phyloP scores from a whole-genome alignment of 2,797 vertebrate species.

The Ataeniobius toweri region DNA sequence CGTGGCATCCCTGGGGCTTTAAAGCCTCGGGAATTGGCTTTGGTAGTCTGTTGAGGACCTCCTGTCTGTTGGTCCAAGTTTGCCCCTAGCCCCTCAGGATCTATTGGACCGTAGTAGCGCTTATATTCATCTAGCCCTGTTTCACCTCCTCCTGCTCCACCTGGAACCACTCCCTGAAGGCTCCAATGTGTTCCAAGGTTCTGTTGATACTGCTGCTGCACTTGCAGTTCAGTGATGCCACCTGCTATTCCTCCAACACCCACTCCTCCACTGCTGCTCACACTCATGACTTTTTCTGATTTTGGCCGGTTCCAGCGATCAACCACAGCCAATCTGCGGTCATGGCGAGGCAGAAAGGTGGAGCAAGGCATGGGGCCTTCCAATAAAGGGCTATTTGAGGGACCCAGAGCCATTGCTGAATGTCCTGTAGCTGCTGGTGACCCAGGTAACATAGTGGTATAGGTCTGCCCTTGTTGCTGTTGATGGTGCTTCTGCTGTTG shows the following conservation, averaged over 20 bases:
- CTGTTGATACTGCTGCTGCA: constrained; percentile 75
- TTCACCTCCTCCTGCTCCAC: constrained; percentile 57
- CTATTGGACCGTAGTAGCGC: constrained; percentile 92
- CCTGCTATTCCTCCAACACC: constrained; percentile 75
- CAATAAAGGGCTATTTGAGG: constrained; percentile 84
- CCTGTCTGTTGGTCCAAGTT: constrained; percentile 73
- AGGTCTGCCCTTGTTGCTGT: constrained; percentile 82
- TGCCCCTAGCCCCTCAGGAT: constrained; percentile 86
- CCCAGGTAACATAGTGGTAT: constrained; percentile 79
- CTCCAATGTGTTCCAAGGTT: constrained; percentile 78
- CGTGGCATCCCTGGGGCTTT: constrained; percentile 76
- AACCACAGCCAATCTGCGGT: constrained; percentile 84
- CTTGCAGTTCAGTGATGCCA: constrained; percentile 73
- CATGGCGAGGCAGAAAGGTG: constrained; percentile 86
- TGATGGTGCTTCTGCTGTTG: constrained; percentile 77
- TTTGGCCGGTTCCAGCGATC: constrained; percentile 87
- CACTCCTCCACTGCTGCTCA: constrained; percentile 61
- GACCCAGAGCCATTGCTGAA: constrained; percentile 82
- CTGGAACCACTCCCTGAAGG: constrained; percentile 52
- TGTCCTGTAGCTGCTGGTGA: constrained; percentile 74
- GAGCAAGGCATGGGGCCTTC: constrained; percentile 85
- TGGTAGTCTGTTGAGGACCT: constrained; percentile 78
- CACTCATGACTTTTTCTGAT: constrained; percentile 70
- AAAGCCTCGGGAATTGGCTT: constrained; percentile 69
- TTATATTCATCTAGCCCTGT: constrained; percentile 88